Conservation (phyloP, 2,113 vertebrate genomes). For the Ptilonorhynchus violaceus region DNA sequence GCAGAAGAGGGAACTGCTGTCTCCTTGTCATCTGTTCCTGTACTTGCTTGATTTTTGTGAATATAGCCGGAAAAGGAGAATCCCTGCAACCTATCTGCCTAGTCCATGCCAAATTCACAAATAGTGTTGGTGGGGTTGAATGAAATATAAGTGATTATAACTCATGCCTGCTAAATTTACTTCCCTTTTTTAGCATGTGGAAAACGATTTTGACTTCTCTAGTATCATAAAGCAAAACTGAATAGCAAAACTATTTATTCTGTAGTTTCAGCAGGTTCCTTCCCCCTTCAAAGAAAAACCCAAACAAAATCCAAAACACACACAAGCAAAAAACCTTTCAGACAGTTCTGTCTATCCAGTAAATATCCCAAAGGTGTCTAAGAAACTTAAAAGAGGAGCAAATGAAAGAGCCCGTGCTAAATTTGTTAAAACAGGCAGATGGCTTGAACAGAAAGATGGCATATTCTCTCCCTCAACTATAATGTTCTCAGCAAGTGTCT, state of each 20-base stretch:
- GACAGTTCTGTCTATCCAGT: neutral
- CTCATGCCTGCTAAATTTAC: neutral
- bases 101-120: neutral
- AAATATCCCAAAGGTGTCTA: neutral
- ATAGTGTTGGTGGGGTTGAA: neutral
- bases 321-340: neutral
- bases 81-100: neutral
- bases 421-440: constrained; percentile 45
- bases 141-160: neutral
- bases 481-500: constrained; percentile 40
- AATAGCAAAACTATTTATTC: neutral
- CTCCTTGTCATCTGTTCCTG: neutral
- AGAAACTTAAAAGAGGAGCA: neutral
- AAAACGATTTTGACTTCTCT: neutral
- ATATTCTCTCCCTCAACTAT: constrained; percentile 21
- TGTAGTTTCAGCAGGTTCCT: neutral
- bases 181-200: neutral
- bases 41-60: neutral
- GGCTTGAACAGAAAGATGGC: constrained; percentile 19
- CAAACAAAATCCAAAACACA: neutral
- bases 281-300: neutral
- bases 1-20: neutral
- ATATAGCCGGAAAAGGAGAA: neutral
- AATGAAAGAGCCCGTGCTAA: constrained; percentile 4
- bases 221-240: neutral